Evolutionary conservation across 2,888 invertebrate species (phyloP), one percentile per base, ranked within the genome.

Genomic region (Orthonevra nobilis): DNA sequence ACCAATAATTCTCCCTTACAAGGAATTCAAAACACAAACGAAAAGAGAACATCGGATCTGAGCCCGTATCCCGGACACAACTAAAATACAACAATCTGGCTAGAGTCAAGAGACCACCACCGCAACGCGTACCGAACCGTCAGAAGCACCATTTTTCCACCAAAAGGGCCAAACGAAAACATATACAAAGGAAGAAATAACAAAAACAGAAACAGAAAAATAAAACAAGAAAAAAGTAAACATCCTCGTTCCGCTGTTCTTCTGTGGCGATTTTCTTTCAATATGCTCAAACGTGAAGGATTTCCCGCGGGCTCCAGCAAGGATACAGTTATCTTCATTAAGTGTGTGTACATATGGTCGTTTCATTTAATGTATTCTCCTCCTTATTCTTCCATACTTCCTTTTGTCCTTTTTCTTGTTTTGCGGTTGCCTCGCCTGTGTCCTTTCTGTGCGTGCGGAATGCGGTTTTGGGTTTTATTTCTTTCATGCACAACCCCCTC

Each of bases 211-310:
- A n/a, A n/a, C n/a, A n/a, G n/a, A 2, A n/a, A 23, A 30, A 34
- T 3, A n/a, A 28, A 36, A 34, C 26, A 32, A 38, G 28, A 23
- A 40, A 32, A 50, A 3, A 7, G 14, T 34, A 40, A 58, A 36
- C 42, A 63, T 52, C 44, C 52, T 40, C 19, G 44, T 23, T 52
- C 40, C 50, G 69, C 28, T 64, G 63, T 52, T 70, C 69, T 69
- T 63, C 50, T 69, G 75, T 58, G 54, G 72, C 66, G 79, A 72
- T 72, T 79, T 79, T 79, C 79, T 72, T 79, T 79, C 72, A 72
- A 72, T 79, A 79, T 72, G 46, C 40, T 66, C 48, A 48, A 50
- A 72, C 72, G 66, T 79, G 72, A 66, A 77, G 58, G 64, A 70
- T 70, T 77, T 70, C 52, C 58, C 58, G 56, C 63, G 63, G 58